phyloP scores from a whole-genome alignment of 2,797 vertebrate species.

The Argya squamiceps region DNA sequence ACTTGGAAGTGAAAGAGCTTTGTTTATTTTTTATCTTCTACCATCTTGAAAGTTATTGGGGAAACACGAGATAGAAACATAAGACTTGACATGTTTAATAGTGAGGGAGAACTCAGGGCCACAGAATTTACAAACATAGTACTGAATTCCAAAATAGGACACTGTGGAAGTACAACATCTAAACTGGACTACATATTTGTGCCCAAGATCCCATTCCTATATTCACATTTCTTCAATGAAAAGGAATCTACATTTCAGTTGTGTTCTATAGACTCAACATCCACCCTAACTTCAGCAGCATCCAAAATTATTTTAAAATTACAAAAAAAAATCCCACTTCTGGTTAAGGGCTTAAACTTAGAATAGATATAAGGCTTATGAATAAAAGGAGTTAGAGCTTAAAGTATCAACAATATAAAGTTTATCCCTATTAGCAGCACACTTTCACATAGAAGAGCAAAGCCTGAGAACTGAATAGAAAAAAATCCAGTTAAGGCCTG shows the following conservation, averaged over 20 bases:
- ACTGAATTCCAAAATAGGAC: background rate
- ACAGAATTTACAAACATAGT: background rate
- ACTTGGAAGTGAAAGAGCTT: background rate
- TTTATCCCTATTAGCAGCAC: background rate
- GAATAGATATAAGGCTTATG: background rate
- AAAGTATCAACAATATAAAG: background rate
- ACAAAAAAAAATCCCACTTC: background rate
- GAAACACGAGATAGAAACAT: background rate
- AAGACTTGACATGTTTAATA: background rate
- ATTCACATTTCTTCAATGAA: background rate
- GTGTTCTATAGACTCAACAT: accelerated
- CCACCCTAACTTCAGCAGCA: background rate
- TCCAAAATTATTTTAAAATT: background rate
- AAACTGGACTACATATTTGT: background rate
- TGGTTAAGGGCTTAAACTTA: background rate
- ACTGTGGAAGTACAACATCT: background rate
- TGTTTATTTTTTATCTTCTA: background rate
- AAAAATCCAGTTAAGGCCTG: background rate
- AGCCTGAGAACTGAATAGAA: background rate
- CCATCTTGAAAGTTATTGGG: background rate
- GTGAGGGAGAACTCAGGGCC: background rate
- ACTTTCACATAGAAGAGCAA: background rate
- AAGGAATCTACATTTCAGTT: background rate
- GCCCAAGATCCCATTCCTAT: background rate
- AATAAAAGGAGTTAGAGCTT: background rate